These are phyloP conservation scores for Ligdia adustata DNA, from an alignment of 2,888 invertebrate genomes.

Conservation along the genomic window DNA sequence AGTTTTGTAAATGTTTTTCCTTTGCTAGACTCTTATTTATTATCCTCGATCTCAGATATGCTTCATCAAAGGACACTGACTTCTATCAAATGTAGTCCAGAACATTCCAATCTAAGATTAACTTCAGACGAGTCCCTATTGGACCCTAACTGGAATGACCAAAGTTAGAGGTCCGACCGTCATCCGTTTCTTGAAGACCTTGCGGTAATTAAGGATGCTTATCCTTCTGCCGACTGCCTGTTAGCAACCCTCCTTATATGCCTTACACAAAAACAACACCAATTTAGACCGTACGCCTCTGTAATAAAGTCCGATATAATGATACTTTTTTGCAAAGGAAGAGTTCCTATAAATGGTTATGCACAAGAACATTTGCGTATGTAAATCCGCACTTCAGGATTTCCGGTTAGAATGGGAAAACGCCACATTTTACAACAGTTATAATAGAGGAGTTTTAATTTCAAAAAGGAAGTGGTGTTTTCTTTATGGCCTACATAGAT, in stretches of 20 bases:
- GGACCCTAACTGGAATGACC: slow-evolving; percentile 59
- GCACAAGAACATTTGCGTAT: slow-evolving; percentile 5
- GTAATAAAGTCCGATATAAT: neutral
- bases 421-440: slow-evolving; percentile 10
- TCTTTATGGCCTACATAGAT: neutral
- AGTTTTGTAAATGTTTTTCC: no score
- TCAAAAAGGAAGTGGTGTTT: slow-evolving; percentile 1
- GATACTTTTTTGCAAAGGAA: slow-evolving; percentile 3
- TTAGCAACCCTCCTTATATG: slow-evolving; percentile 27
- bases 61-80: neutral
- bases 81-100: slow-evolving; percentile 8
- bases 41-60: no score
- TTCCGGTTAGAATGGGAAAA: slow-evolving; percentile 8
- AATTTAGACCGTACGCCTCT: neutral
- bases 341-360: slow-evolving; percentile 7
- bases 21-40: no score
- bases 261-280: neutral
- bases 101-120: slow-evolving; percentile 44
- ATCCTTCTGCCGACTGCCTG: slow-evolving; percentile 45
- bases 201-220: slow-evolving; percentile 56
- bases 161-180: slow-evolving; percentile 55
- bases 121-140: slow-evolving; percentile 53
- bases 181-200: slow-evolving; percentile 53
- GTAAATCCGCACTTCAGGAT: slow-evolving; percentile 11
- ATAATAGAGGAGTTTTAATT: neutral